Percentiles rank a stretch among this genome's conserved stretches.
Conservation (phyloP, 2,113 vertebrate genomes). For the Hucho hucho region DNA sequence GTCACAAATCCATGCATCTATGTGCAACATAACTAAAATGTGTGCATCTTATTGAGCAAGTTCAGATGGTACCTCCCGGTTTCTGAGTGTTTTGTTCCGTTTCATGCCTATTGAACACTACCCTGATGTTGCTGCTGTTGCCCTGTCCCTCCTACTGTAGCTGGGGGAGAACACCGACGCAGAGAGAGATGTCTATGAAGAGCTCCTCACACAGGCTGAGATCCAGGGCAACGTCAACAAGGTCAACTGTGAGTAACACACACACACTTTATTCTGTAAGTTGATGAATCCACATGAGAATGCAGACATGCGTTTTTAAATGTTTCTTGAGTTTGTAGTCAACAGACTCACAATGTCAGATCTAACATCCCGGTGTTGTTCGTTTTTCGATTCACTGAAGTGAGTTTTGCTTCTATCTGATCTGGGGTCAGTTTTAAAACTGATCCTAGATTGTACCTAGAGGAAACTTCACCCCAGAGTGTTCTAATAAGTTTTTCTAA, state of each 20-base stretch:
- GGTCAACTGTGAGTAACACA: conserved; percentile 84
- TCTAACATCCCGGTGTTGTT: too few species aligned
- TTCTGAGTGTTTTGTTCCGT: too few species aligned
- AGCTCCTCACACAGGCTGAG: conserved; percentile 95
- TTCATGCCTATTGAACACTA: background rate
- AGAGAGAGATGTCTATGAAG: conserved; percentile 93
- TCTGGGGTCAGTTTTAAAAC: too few species aligned
- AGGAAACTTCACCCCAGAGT: background rate
- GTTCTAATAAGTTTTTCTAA: background rate
- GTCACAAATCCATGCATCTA: too few species aligned
- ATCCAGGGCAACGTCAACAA: conserved; percentile 97
- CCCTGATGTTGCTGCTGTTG: background rate
- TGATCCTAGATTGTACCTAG: background rate
- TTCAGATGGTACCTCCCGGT: too few species aligned
- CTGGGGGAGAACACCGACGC: conserved; percentile 80
- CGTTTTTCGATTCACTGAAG: too few species aligned
- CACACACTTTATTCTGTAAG: background rate
- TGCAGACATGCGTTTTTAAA: background rate
- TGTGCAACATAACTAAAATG: background rate
- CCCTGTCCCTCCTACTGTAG: conserved; percentile 29
- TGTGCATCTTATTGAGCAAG: too few species aligned
- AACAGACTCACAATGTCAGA: too few species aligned
- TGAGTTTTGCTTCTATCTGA: too few species aligned
- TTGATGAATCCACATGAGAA: background rate
- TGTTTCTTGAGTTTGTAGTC: too few species aligned